phyloP scores from a whole-genome alignment of 2,113 vertebrate genomes.

The Oenanthe melanoleuca region DNA sequence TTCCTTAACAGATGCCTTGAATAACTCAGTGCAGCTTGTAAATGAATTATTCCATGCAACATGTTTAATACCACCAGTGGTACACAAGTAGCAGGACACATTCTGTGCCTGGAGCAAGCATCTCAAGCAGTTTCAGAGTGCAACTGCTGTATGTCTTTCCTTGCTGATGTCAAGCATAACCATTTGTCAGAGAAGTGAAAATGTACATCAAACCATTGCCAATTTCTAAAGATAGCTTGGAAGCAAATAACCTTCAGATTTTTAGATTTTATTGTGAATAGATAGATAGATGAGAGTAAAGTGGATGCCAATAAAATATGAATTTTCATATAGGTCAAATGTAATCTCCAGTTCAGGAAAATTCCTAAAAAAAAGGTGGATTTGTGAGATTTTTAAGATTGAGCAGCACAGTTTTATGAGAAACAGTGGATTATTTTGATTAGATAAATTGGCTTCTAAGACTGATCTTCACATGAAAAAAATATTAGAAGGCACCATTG shows the following conservation, averaged over 20 bases:
- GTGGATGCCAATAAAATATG: background rate
- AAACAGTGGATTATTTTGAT: background rate
- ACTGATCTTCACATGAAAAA: background rate
- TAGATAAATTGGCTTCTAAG: background rate
- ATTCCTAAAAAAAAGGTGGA: background rate
- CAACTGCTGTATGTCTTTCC: background rate
- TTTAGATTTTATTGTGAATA: background rate
- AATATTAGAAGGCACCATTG: background rate
- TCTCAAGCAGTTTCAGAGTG: background rate
- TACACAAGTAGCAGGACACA: background rate
- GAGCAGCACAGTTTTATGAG: fast-evolving
- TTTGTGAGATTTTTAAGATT: background rate
- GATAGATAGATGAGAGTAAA: background rate
- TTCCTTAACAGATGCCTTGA: background rate
- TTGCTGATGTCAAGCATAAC: background rate
- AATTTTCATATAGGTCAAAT: background rate
- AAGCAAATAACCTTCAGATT: background rate
- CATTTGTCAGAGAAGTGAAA: background rate
- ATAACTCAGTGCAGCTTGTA: background rate
- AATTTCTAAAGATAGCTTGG: background rate
- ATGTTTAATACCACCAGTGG: background rate
- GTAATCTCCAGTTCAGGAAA: background rate
- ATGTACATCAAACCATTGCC: background rate
- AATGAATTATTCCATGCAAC: background rate
- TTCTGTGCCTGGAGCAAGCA: background rate